A percentile compares a stretch with the other conserved stretches of the same genome.
phyloP scores from a whole-genome alignment of 2,888 invertebrate species.

The Diadegma fenestrale region DNA sequence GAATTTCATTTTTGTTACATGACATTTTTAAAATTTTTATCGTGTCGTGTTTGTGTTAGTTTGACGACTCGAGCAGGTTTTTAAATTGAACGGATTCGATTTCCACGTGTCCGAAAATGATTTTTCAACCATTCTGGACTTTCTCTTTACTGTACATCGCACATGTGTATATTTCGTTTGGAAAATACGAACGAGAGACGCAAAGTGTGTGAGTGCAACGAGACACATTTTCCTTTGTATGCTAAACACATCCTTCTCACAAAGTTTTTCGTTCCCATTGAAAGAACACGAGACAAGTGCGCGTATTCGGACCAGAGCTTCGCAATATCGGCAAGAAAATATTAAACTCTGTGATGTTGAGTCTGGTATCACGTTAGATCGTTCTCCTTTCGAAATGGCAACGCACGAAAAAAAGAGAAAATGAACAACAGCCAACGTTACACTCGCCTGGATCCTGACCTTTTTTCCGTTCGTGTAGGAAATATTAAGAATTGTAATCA shows the following conservation, averaged over 20 bases:
- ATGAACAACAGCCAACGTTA: slow-evolving; percentile 46
- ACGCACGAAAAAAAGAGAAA: slow-evolving; percentile 43
- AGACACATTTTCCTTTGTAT: slow-evolving; percentile 61
- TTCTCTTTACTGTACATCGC: background rate
- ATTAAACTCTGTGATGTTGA: slow-evolving; percentile 28
- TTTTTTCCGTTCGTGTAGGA: slow-evolving; percentile 35
- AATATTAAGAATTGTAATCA: background rate
- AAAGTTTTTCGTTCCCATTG: slow-evolving; percentile 30
- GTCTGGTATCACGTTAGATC: slow-evolving; percentile 59
- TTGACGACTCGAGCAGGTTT: background rate
- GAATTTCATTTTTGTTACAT: no score
- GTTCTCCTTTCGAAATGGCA: slow-evolving; percentile 67
- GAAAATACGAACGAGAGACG: slow-evolving; percentile 5
- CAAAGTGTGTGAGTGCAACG: background rate
- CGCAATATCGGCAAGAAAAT: slow-evolving; percentile 1
- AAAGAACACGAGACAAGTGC: slow-evolving; percentile 26
- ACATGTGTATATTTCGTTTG: no score
- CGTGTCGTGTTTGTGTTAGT: no score
- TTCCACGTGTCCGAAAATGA: background rate
- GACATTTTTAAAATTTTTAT: no score
- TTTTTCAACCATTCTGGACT: background rate
- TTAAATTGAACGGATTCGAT: background rate
- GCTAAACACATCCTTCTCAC: slow-evolving; percentile 52
- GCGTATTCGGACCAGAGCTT: slow-evolving; percentile 2
- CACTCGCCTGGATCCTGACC: slow-evolving; percentile 51